A percentile compares a stretch with the other conserved stretches of the same genome.
phyloP scores from a whole-genome alignment of 2,888 invertebrate species.

The Agrotis exclamationis region DNA sequence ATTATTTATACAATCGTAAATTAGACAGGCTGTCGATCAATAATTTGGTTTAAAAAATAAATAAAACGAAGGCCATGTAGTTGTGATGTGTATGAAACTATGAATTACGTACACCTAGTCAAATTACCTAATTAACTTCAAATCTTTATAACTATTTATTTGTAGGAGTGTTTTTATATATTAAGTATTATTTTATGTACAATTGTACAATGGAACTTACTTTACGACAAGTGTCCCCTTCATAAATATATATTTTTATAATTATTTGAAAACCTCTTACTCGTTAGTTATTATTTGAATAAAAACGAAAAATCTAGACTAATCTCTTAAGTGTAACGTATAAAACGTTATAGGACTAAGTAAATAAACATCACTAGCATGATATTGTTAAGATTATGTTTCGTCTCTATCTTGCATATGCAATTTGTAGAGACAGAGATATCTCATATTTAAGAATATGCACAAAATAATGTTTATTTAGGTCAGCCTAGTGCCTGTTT shows the following conservation, averaged over 20 bases:
- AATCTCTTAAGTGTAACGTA: not conserved
- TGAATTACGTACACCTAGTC: too few species aligned
- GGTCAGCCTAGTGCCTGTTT: not conserved
- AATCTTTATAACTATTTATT: too few species aligned
- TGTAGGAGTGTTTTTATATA: too few species aligned
- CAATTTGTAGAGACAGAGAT: constrained; percentile 1
- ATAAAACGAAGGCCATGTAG: not conserved
- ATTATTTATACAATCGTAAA: too few species aligned
- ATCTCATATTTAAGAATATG: not conserved
- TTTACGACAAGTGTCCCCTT: not conserved
- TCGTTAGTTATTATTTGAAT: not conserved
- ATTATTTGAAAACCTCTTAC: constrained; percentile 22
- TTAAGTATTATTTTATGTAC: too few species aligned
- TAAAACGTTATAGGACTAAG: not conserved
- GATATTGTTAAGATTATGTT: not conserved
- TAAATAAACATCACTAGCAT: not conserved
- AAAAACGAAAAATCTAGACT: not conserved
- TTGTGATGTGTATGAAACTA: not conserved
- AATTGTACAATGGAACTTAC: too few species aligned
- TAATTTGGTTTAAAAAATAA: not conserved
- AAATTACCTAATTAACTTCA: too few species aligned
- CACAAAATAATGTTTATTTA: constrained; percentile 1
- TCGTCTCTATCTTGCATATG: not conserved
- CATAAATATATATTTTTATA: not conserved
- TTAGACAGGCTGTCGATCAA: too few species aligned